Percentiles rank a stretch among this genome's conserved stretches.
Evolutionary conservation across 2,888 invertebrate species (phyloP).

Genomic region (Rhorus exstirpatorius): DNA sequence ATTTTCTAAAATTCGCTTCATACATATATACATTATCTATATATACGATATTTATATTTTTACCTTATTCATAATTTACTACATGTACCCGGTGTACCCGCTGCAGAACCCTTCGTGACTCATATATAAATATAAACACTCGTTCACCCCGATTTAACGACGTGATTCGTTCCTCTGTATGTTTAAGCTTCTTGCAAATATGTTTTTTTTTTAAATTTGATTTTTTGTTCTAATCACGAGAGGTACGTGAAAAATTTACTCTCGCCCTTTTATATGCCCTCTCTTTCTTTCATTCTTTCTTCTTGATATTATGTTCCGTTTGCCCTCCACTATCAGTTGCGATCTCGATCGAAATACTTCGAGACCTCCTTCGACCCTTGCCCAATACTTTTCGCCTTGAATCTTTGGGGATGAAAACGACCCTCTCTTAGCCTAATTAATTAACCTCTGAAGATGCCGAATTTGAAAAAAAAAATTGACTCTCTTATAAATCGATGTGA

Average conservation of each 20-base stretch:
- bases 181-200: slow-evolving; percentile 44
- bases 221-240: no score
- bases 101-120: slow-evolving; percentile 48
- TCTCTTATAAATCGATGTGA: slow-evolving; percentile 47
- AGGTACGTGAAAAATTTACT: no score
- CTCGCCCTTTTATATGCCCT: no score
- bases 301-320: no score
- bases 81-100: slow-evolving; percentile 45
- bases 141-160: slow-evolving; percentile 49
- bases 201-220: no score
- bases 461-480: slow-evolving; percentile 7
- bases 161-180: slow-evolving; percentile 39
- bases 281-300: no score
- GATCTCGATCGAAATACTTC: no score
- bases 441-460: slow-evolving; percentile 6
- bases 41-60: slow-evolving; percentile 16
- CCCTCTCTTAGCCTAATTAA: not conserved
- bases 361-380: no score
- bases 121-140: slow-evolving; percentile 26
- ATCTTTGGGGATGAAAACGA: no score
- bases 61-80: slow-evolving; percentile 47
- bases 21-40: slow-evolving; percentile 7
- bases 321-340: no score
- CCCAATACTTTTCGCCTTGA: not conserved
- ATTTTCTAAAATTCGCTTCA: no score